phyloP scores from a whole-genome alignment of 2,113 vertebrate species.

The Bufo gargarizans region DNA sequence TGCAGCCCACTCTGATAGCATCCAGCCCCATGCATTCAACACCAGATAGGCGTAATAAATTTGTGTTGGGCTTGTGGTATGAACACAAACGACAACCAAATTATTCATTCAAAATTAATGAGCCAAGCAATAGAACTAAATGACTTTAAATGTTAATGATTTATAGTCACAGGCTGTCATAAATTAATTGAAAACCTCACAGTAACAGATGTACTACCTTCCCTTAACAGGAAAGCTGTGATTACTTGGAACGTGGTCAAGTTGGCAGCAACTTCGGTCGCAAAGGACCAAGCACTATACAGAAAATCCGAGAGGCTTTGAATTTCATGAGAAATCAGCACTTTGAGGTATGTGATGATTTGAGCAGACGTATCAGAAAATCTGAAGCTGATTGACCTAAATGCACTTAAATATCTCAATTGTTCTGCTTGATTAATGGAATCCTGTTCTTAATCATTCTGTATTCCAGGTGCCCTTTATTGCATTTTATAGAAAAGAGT shows the following conservation, averaged over 20 bases:
- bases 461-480: slow-evolving; percentile 91
- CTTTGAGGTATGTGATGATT: slow-evolving; percentile 83
- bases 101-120: too few relatives aligned
- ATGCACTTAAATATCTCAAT: not conserved
- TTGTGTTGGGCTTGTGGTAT: too few relatives aligned
- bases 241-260: slow-evolving; percentile 91
- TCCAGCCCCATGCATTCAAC: too few relatives aligned
- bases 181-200: not conserved
- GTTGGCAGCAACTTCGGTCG: slow-evolving; percentile 89
- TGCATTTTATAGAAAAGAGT: slow-evolving; percentile 98
- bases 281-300: slow-evolving; percentile 95
- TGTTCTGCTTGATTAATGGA: not conserved
- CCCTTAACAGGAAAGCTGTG: slow-evolving; percentile 83
- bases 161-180: not conserved
- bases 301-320: slow-evolving; percentile 96
- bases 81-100: too few relatives aligned
- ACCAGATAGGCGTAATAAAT: too few relatives aligned
- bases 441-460: not conserved
- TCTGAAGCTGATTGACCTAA: not conserved
- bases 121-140: not conserved
- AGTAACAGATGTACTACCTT: not conserved
- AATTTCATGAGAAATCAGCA: slow-evolving; percentile 99
- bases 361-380: not conserved
- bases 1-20: too few relatives aligned
- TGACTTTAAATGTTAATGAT: not conserved